phyloP scores from a whole-genome alignment of 2,888 invertebrate species.

The Plemyria rubiginata region DNA sequence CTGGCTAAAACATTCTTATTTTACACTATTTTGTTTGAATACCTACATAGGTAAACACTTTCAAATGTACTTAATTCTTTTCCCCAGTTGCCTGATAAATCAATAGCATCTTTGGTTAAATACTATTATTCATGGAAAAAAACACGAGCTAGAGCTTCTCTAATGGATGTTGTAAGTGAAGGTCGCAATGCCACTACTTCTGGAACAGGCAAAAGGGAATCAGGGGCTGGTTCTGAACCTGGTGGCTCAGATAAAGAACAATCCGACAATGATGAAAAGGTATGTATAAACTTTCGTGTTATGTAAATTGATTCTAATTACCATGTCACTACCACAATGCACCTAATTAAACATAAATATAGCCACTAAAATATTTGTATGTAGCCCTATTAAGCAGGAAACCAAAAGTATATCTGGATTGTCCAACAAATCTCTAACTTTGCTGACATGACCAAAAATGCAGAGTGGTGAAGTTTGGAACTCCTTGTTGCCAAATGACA shows the following conservation, averaged over 20 bases:
- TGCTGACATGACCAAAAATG: slow-evolving; percentile 65
- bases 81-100: slow-evolving; percentile 96
- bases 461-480: slow-evolving; percentile 63
- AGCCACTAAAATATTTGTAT: slow-evolving; percentile 15
- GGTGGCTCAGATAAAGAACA: slow-evolving; percentile 92
- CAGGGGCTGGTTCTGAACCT: slow-evolving; percentile 91
- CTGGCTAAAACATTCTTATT: not conserved
- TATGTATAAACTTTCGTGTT: slow-evolving; percentile 71
- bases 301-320: not conserved
- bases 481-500: slow-evolving; percentile 14
- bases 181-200: slow-evolving; percentile 89
- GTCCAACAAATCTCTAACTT: slow-evolving; percentile 61
- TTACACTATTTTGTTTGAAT: slow-evolving; percentile 15
- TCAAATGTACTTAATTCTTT: slow-evolving; percentile 9
- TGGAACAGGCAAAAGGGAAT: slow-evolving; percentile 87
- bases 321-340: slow-evolving; percentile 10
- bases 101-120: slow-evolving; percentile 97
- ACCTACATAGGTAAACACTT: not conserved
- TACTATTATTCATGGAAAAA: slow-evolving; percentile 99
- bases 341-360: not conserved
- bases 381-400: slow-evolving; percentile 35
- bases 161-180: slow-evolving; percentile 95
- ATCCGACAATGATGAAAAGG: slow-evolving; percentile 96
- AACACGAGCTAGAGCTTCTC: slow-evolving; percentile 94
- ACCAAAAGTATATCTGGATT: slow-evolving; percentile 76